phyloP scores from a whole-genome alignment of 2,888 invertebrate species.

The Drosophila atripex region DNA sequence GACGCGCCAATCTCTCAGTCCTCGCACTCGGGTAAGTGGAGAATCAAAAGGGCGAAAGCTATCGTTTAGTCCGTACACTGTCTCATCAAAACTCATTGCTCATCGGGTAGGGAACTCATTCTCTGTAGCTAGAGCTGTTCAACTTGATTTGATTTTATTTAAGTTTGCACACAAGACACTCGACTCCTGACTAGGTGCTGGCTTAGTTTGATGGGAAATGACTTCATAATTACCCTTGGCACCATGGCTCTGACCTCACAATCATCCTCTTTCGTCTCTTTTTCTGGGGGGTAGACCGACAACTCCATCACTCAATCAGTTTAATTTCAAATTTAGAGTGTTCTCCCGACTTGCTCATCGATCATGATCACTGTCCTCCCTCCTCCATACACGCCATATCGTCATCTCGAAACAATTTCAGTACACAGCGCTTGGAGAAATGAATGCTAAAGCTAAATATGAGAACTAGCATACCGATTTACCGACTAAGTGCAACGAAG shows the following conservation, averaged over 20 bases:
- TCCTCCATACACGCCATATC: constrained; percentile 9
- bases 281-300: neutral
- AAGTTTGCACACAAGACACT: constrained; percentile 11
- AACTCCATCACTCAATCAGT: constrained; percentile 27
- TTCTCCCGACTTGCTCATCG: constrained; percentile 13
- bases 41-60: neutral
- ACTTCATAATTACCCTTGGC: neutral
- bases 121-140: neutral
- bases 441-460: constrained; percentile 76
- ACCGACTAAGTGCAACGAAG: constrained; percentile 47
- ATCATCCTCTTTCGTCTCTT: neutral
- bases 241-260: neutral
- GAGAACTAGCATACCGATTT: constrained; percentile 38
- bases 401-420: constrained; percentile 46
- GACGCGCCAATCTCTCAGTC: constrained; percentile 83
- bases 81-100: constrained; percentile 32
- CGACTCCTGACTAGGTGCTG: neutral
- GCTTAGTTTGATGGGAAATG: neutral
- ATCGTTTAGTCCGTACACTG: constrained; percentile 17
- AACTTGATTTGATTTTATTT: constrained; percentile 38
- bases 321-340: constrained; percentile 5
- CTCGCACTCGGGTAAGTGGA: constrained; percentile 82
- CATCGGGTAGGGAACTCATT: constrained; percentile 27
- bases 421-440: constrained; percentile 65
- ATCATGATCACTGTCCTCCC: constrained; percentile 29